Base-by-base conservation (phyloP, 2,888 invertebrate genomes). In the Cheilosia vulpina region DNA sequence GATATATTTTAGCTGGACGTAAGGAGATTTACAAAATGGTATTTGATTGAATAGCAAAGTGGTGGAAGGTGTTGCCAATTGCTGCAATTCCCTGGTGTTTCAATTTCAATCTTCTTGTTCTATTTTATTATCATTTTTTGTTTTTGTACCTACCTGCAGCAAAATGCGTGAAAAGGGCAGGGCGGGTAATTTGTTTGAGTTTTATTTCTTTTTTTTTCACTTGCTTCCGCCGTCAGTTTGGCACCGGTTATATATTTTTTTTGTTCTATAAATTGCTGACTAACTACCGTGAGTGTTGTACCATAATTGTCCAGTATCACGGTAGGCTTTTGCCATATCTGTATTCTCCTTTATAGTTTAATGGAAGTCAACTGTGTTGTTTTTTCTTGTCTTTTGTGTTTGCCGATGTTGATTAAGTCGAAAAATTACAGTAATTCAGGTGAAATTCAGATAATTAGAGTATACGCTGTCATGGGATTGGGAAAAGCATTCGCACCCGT, bases 271-370 rank as follows among this genome's bases (percentile, higher is more conserved):
- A 78, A 77, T 69, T 38, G 69, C 62, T 24, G 78, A 47, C 63
- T 71, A 63, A 78, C 69, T 63, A 71, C 63, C 73, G 73, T 68
- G 69, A 79, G 73, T 79, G 63, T 38, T 58, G 63, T 63, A 68
- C 71, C 45, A 72, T 78, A 84, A 84, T 84, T 84, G 79, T 75
- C 71, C 15, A 57, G 58, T 79, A 84, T 79, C 83, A 84, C 83
- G 83, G 62, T 79, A 78, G 69, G 34, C 62, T 62, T 21, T 55
- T 58, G 66, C 31, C 27, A 31, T 76, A 52, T n/a, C n/a, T n/a
- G n/a, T 45, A 13, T 1, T 55, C 60, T 43, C 50, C 45, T 47
- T 55, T 58, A 13, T 45, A 53, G 21, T 17, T 31, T 34, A 53
- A 50, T 19, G 45, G 60, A 24, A 41, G 50, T 19, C 38, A 24